A percentile compares a stretch with the other conserved stretches of the same genome.
phyloP scores from a whole-genome alignment of 1,140 invertebrate genomes.

The Paraescarpia echinospica region DNA sequence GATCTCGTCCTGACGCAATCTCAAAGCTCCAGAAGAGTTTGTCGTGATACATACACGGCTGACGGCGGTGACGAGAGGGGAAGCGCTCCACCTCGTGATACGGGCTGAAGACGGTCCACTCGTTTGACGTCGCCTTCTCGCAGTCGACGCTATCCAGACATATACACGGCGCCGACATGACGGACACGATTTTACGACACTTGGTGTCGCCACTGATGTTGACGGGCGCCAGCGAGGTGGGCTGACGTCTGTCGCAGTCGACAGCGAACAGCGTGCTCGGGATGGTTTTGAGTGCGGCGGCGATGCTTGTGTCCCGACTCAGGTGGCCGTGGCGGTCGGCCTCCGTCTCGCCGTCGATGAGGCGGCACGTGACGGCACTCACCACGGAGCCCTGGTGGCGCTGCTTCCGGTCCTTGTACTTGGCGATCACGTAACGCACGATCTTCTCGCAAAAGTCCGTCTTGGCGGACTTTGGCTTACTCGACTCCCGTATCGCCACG shows the following conservation, averaged over 20 bases:
- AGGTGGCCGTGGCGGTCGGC: not conserved
- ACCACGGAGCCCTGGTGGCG: not conserved
- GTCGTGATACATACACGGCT: not conserved
- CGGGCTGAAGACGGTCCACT: not conserved
- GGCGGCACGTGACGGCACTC: not conserved
- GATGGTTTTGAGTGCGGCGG: not conserved
- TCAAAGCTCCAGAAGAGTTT: not conserved
- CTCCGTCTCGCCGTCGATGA: not conserved
- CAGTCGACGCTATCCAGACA: not conserved
- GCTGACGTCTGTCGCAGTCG: not conserved
- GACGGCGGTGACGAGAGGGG: not conserved
- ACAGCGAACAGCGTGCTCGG: not conserved
- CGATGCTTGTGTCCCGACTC: constrained; percentile 9
- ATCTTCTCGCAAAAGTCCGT: not conserved
- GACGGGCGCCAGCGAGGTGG: not conserved
- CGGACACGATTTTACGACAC: not conserved
- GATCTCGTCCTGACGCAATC: not conserved
- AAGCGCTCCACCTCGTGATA: not conserved
- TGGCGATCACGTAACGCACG: not conserved
- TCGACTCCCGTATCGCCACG: not conserved
- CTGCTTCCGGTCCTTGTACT: not conserved
- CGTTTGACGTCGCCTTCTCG: not conserved
- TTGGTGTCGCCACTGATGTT: not conserved
- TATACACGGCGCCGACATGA: not conserved
- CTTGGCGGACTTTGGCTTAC: not conserved